Percentiles rank a stretch among this genome's conserved stretches.
These are phyloP conservation scores for Calameuta pallipes DNA, from an alignment of 2,888 invertebrate genomes.

Conservation along the genomic window DNA sequence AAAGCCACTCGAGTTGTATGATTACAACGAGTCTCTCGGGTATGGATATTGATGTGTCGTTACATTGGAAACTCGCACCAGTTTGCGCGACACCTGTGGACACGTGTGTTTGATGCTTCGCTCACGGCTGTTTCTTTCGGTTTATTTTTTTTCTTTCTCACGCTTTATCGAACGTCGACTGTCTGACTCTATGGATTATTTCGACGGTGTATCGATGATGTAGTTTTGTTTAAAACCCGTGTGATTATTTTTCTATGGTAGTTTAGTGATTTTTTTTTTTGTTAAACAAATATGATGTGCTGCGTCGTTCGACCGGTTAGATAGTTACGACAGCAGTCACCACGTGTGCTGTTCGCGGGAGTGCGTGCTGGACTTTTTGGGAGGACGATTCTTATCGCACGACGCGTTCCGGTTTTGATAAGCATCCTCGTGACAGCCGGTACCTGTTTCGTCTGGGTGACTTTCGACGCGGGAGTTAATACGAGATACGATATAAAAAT, in stretches of 20 bases:
- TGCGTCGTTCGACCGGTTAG: neutral
- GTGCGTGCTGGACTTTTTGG: neutral
- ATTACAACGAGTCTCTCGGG: neutral
- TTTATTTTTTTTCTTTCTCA: neutral
- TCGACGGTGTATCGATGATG: neutral
- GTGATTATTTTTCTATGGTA: neutral
- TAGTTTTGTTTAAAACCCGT: neutral
- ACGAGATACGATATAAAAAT: neutral
- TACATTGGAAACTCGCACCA: neutral
- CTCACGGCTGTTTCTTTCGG: neutral
- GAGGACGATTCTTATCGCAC: neutral
- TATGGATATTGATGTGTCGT: neutral
- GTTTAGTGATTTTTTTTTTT: neutral
- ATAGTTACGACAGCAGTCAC: neutral
- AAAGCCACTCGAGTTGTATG: neutral
- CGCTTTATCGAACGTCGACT: neutral
- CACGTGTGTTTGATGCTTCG: neutral
- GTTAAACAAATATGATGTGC: neutral
- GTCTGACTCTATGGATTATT: neutral
- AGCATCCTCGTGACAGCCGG: neutral
- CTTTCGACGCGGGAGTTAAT: neutral
- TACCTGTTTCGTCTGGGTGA: neutral
- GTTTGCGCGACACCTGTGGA: neutral
- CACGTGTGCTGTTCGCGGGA: neutral
- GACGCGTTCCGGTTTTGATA: neutral